Evolutionary conservation across 2,113 vertebrate species (phyloP).

Genomic region (Tautogolabrus adspersus): DNA sequence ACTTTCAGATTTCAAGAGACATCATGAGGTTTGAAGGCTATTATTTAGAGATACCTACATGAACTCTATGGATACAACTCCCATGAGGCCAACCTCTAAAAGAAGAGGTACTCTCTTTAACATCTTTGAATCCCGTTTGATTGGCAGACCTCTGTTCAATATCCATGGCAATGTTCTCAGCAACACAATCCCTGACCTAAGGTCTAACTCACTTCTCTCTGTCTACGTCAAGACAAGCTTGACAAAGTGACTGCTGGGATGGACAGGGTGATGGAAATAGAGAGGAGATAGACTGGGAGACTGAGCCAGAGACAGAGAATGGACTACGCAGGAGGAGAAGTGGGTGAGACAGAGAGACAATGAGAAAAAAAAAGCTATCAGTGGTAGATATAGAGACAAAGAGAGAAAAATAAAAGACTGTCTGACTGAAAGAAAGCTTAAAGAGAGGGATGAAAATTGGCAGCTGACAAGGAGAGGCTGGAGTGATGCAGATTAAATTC

Average conservation of each 20-base stretch:
- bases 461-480: not conserved
- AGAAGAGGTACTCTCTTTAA: not conserved
- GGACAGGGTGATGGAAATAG: constrained; percentile 20
- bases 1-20: not conserved
- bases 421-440: constrained; percentile 3
- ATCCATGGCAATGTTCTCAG: not conserved
- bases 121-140: constrained; percentile 13
- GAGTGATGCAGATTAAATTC: not conserved
- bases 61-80: not conserved
- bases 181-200: constrained; percentile 29
- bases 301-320: not conserved
- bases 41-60: not conserved
- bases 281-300: not conserved
- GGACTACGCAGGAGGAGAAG: constrained; percentile 8
- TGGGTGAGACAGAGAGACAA: constrained; percentile 10
- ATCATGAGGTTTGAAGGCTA: not conserved
- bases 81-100: not conserved
- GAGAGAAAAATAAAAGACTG: not conserved
- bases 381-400: constrained; percentile 15
- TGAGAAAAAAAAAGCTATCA: constrained; percentile 19
- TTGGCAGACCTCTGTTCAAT: constrained; percentile 7
- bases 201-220: constrained; percentile 4
- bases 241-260: constrained; percentile 25
- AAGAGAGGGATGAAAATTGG: not conserved
- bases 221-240: constrained; percentile 13